These are phyloP conservation scores for Eremobia ochroleuca DNA, from an alignment of 2,888 invertebrate species.

Conservation along the genomic window DNA sequence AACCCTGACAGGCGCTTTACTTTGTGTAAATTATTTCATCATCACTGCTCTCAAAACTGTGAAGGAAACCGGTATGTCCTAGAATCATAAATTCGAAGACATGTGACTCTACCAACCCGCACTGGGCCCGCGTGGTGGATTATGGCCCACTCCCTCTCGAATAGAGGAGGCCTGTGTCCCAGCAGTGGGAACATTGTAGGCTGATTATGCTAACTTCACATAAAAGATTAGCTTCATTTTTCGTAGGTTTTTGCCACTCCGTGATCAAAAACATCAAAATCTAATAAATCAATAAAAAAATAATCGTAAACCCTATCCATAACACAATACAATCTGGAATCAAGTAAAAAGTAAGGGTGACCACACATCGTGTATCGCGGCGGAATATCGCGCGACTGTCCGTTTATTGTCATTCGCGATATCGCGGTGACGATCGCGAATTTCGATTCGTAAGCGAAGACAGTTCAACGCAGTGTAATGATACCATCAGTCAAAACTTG, in stretches of 20 bases:
- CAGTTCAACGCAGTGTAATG: constrained; percentile 77
- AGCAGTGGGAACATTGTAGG: too few relatives aligned
- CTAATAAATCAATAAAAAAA: constrained; percentile 49
- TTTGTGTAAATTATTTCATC: too few relatives aligned
- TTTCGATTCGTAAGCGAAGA: constrained; percentile 77
- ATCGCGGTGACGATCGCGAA: constrained; percentile 82
- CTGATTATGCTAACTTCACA: neutral
- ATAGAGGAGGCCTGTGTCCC: too few relatives aligned
- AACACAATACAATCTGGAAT: constrained; percentile 89
- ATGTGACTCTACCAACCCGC: too few relatives aligned
- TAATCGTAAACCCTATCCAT: constrained; percentile 69
- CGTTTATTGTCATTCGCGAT: constrained; percentile 84
- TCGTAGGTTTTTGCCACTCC: neutral
- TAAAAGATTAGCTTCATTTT: neutral
- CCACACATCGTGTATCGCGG: constrained; percentile 84
- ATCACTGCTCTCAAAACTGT: too few relatives aligned
- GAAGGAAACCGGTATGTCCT: too few relatives aligned
- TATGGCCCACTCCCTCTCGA: too few relatives aligned
- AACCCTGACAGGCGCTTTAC: too few relatives aligned
- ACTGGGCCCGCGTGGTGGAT: too few relatives aligned
- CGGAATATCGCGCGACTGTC: constrained; percentile 80
- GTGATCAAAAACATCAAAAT: neutral
- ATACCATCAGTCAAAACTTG: constrained; percentile 82
- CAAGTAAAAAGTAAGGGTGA: constrained; percentile 86
- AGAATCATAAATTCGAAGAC: too few relatives aligned